These are phyloP conservation scores for Acanthosepion pharaonis DNA, from an alignment of 2,888 invertebrate species.

Conservation along the genomic window DNA sequence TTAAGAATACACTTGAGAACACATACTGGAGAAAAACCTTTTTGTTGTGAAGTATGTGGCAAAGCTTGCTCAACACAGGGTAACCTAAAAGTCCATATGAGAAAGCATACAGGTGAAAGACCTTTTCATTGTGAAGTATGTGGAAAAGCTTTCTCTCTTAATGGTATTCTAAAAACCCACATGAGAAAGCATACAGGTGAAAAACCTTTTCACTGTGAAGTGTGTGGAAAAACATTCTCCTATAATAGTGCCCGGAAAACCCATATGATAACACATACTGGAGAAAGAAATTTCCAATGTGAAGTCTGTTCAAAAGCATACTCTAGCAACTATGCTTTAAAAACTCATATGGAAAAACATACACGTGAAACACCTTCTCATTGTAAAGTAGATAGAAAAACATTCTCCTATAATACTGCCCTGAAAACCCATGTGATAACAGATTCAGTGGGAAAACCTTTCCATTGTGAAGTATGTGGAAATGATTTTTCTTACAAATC, in stretches of 20 bases:
- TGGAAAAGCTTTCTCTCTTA: conserved; percentile 50
- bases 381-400: conserved; percentile 48
- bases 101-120: too few relatives aligned
- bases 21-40: too few relatives aligned
- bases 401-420: conserved; percentile 50
- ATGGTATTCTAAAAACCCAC: conserved; percentile 51
- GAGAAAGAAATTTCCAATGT: conserved; percentile 50
- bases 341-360: conserved; percentile 42
- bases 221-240: conserved; percentile 52
- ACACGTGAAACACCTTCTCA: conserved; percentile 53
- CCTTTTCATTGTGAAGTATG: conserved; percentile 17
- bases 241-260: conserved; percentile 50
- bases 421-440: conserved; percentile 52
- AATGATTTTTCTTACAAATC: background rate
- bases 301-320: conserved; percentile 39
- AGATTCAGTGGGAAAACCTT: conserved; percentile 53
- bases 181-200: conserved; percentile 52
- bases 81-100: too few relatives aligned
- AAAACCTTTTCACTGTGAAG: conserved; percentile 53
- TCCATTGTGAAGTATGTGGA: conserved; percentile 44
- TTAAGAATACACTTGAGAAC: too few relatives aligned
- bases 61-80: conserved; percentile 51
- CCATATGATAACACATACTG: conserved; percentile 53
- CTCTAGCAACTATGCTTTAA: background rate
- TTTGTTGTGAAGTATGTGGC: conserved; percentile 45